phyloP scores from a whole-genome alignment of 2,888 invertebrate species.

The Orchesella flavescens region DNA sequence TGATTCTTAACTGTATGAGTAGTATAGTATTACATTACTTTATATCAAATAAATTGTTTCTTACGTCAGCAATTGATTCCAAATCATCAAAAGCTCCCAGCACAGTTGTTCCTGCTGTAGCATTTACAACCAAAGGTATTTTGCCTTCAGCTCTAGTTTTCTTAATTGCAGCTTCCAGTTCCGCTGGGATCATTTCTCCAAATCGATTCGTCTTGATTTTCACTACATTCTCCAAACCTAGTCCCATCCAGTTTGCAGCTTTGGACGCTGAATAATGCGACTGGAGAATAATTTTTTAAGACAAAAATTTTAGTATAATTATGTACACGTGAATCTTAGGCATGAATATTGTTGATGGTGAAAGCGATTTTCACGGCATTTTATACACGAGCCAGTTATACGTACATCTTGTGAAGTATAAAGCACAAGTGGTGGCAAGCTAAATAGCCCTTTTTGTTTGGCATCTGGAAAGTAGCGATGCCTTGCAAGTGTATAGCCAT shows the following conservation, averaged over 20 bases:
- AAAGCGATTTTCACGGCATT: too few relatives aligned
- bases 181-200: constrained; percentile 81
- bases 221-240: constrained; percentile 84
- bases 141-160: constrained; percentile 75
- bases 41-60: too few relatives aligned
- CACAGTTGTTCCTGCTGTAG: constrained; percentile 87
- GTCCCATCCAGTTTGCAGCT: constrained; percentile 86
- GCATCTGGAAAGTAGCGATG: constrained; percentile 81
- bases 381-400: too few relatives aligned
- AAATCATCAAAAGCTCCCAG: constrained; percentile 88
- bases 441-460: constrained; percentile 81
- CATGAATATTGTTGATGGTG: background rate
- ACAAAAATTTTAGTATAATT: too few relatives aligned
- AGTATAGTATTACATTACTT: too few relatives aligned
- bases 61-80: constrained; percentile 78
- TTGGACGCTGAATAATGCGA: constrained; percentile 89
- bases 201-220: constrained; percentile 80
- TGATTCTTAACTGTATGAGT: too few relatives aligned
- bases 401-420: constrained; percentile 86
- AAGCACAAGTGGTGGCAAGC: constrained; percentile 80
- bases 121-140: constrained; percentile 82
- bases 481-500: constrained; percentile 84
- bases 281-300: constrained; percentile 74
- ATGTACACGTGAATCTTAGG: too few relatives aligned
- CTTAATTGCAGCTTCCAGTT: constrained; percentile 79